phyloP scores from a whole-genome alignment of 2,113 vertebrate genomes.

The Salvelinus alpinus region DNA sequence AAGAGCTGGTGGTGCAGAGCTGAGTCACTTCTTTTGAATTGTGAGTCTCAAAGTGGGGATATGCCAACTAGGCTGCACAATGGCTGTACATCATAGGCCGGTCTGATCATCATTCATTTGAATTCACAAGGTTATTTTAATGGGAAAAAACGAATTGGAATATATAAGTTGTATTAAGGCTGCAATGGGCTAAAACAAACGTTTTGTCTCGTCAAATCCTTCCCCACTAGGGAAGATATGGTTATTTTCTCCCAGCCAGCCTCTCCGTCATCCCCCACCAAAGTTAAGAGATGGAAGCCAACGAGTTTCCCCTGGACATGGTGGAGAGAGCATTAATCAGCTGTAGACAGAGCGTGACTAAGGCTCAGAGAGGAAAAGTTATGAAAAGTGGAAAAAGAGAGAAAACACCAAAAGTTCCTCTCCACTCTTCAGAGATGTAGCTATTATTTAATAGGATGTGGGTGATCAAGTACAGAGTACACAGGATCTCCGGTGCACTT shows the following conservation, averaged over 20 bases:
- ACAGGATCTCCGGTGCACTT: conserved; percentile 34
- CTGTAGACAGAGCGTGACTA: conserved; percentile 61
- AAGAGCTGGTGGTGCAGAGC: neutral
- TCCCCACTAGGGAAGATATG: neutral
- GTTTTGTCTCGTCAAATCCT: neutral
- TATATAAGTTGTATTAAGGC: too few relatives aligned
- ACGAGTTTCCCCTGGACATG: conserved; percentile 45
- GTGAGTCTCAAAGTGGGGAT: neutral
- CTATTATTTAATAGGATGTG: conserved; percentile 67
- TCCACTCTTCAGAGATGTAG: conserved; percentile 52
- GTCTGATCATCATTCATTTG: too few relatives aligned
- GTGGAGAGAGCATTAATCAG: conserved; percentile 62
- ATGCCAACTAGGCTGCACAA: neutral
- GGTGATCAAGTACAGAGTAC: conserved; percentile 52
- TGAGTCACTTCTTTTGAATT: neutral
- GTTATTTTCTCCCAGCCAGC: conserved; percentile 5
- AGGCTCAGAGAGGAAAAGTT: conserved; percentile 35
- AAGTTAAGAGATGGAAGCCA: conserved; percentile 47
- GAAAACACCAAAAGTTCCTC: conserved; percentile 48
- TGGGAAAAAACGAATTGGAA: too few relatives aligned
- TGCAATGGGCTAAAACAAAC: neutral
- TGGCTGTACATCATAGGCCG: neutral
- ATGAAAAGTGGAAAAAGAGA: conserved; percentile 29
- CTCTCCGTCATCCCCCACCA: conserved; percentile 27
- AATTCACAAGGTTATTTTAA: too few relatives aligned